Base-by-base conservation (phyloP, 2,888 invertebrate genomes). In the Ectropis crepuscularia region DNA sequence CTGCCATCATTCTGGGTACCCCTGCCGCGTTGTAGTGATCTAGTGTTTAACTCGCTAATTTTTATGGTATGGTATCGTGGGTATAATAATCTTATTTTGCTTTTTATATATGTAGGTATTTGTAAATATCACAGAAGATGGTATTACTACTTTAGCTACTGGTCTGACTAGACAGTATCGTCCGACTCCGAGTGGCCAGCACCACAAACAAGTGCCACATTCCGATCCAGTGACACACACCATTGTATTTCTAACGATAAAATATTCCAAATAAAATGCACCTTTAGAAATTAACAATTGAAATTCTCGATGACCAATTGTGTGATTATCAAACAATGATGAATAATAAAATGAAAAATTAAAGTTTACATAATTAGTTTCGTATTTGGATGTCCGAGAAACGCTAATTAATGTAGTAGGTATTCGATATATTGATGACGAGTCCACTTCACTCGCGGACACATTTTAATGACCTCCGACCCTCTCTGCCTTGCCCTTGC, bases 191-290 rank as follows among this genome's bases (percentile, higher is more conserved):
- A 79, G 70, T 77, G 80, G 73, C 68, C 74, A 68, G n/a, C n/a
- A 28, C 16, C 16, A 28, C 16, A 28, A 28, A 28, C 16, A 28
- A 28, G 16, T 28, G 16, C 16, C 74, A 75, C 86, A 85, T 85
- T 85, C 85, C 86, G 70, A 78, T 70, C 76, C 74, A 73, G 73
- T 85, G 86, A 85, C 83, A 82, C 83, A 83, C 69, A 72, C 82
- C 73, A 83, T 85, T 83, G 85, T 85, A 74, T 83, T 82, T 80
- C 64, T 64, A 64, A 42, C 60, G 64, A 64, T 60, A 64, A 64
- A 64, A 64, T 64, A 64, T 64, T 61, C 65, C 49, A 75, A 73
- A 78, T 73, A 80, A 75, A 83, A 79, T 79, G 79, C 80, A 82
- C 78, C 81, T 74, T 74, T 72, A 75, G 73, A 79, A 80, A 82